These are phyloP conservation scores for Trissonchulus latispiculum DNA, from an alignment of 2,888 invertebrate species.

Conservation along the genomic window DNA sequence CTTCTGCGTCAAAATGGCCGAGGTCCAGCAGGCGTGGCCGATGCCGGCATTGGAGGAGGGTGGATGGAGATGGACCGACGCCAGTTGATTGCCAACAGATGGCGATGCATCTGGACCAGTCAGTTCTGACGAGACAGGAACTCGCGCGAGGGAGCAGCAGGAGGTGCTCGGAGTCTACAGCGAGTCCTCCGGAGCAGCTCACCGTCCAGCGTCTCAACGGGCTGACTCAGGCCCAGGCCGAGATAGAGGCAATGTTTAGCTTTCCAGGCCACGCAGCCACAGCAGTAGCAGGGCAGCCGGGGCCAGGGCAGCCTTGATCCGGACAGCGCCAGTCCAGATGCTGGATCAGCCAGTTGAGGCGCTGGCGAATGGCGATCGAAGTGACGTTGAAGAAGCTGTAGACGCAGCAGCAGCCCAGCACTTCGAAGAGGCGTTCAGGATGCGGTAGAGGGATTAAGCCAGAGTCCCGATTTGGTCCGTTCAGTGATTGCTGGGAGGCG, in stretches of 20 bases:
- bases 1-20: conserved; percentile 57
- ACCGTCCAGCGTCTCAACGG: conserved; percentile 34
- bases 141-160: too few relatives aligned
- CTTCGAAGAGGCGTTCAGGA: conserved; percentile 54
- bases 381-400: conserved; percentile 58
- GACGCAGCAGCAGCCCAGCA: conserved; percentile 57
- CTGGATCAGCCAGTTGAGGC: conserved; percentile 54
- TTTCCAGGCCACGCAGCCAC: conserved; percentile 30
- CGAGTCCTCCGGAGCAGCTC: conserved; percentile 33
- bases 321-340: conserved; percentile 50
- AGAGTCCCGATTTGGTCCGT: conserved; percentile 42
- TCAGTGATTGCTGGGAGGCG: conserved; percentile 48
- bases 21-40: conserved; percentile 51
- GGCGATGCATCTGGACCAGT: conserved; percentile 58
- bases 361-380: conserved; percentile 58
- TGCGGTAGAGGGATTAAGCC: conserved; percentile 51
- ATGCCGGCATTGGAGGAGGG: conserved; percentile 31
- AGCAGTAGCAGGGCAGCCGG: conserved; percentile 27
- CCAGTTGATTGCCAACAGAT: conserved; percentile 51
- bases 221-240: conserved; percentile 35
- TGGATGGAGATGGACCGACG: too few relatives aligned
- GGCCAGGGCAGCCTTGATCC: conserved; percentile 28
- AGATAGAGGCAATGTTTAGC: conserved; percentile 30
- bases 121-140: conserved; percentile 51
- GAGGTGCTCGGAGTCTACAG: conserved; percentile 53